Base-by-base conservation (phyloP, 2,888 invertebrate genomes). In the Camptogramma bilineatum region DNA sequence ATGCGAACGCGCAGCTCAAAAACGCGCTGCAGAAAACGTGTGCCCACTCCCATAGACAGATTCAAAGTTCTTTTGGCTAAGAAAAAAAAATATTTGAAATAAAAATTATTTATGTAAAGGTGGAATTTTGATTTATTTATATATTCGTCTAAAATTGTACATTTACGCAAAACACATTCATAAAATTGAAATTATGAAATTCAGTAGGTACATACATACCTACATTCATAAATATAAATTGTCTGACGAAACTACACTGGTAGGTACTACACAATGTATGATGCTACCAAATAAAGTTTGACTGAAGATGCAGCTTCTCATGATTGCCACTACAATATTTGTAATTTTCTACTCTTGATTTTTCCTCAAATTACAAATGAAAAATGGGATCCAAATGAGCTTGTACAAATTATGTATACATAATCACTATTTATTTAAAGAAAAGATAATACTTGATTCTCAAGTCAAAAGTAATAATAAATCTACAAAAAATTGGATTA, bases 91-190 rank as follows among this genome's bases (percentile, higher is more conserved):
- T 21, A 21, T 21, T 21, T 21, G 2, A 21, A 21, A 8, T 7
- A 28, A 16, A 21, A 48, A 61, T 55, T 51, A 55, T 21, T 55
- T 64, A 55, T 4, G 39, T 52, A 58, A 56, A 52, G 58, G 54
- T 66, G 58, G 51, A 62, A 58, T 67, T 62, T 61, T 57, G 61
- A 64, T 68, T 67, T 69, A 67, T 67, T 64, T 53, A 59, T 60
- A 87, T 87, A 88, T 89, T 87, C 83, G 81, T 88, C 91, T 91
- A 92, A 91, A 91, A 88, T 88, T 88, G 83, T 90, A 92, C 91
- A 93, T 90, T 89, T 91, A 91, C 88, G 85, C 91, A 90, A 89
- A 88, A 90, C 91, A 92, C 88, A 87, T 77, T 84, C 83, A 83
- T 84, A 78, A 79, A 78, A 77, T 72, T 77, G 80, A 84, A 82